A percentile compares a stretch with the other conserved stretches of the same genome.
Evolutionary conservation across 2,113 vertebrate species (phyloP).

Genomic region (Tetrao urogallus): DNA sequence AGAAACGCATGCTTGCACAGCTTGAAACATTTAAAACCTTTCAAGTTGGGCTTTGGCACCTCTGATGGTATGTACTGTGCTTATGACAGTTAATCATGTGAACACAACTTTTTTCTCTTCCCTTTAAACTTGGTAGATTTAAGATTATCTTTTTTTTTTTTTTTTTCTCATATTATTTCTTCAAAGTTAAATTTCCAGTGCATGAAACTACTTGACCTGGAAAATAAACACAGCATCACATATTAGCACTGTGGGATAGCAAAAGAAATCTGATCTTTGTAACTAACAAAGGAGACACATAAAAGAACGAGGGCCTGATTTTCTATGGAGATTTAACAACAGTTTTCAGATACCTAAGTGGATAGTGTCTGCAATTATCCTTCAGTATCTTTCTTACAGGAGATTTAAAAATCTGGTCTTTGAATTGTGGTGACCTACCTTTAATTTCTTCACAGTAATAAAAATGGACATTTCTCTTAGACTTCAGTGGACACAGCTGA

Average conservation of each 20-base stretch:
- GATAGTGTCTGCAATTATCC: background rate
- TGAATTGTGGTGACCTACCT: background rate
- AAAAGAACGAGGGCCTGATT: background rate
- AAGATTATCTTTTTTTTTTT: slow-evolving; percentile 50
- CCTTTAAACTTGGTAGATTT: slow-evolving; percentile 65
- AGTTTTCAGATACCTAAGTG: background rate
- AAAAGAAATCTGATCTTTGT: slow-evolving; percentile 4
- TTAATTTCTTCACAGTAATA: slow-evolving; percentile 34
- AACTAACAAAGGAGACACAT: background rate
- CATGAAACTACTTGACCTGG: slow-evolving; percentile 52
- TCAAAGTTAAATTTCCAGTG: slow-evolving; percentile 63
- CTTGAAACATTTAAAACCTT: slow-evolving; percentile 78
- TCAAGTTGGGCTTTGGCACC: slow-evolving; percentile 72
- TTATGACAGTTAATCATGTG: slow-evolving; percentile 78
- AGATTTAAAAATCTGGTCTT: background rate
- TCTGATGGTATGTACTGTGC: slow-evolving; percentile 63
- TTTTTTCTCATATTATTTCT: slow-evolving; percentile 39
- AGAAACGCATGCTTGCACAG: slow-evolving; percentile 71
- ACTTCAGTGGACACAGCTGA: background rate
- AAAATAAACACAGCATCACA: slow-evolving; percentile 30
- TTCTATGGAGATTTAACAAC: background rate
- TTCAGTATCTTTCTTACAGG: background rate
- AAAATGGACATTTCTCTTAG: background rate
- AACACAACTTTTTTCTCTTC: slow-evolving; percentile 52
- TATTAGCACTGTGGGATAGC: background rate